Conservation (phyloP, 2,113 vertebrate species). For the zebrafish (Danio rerio) region DNA sequence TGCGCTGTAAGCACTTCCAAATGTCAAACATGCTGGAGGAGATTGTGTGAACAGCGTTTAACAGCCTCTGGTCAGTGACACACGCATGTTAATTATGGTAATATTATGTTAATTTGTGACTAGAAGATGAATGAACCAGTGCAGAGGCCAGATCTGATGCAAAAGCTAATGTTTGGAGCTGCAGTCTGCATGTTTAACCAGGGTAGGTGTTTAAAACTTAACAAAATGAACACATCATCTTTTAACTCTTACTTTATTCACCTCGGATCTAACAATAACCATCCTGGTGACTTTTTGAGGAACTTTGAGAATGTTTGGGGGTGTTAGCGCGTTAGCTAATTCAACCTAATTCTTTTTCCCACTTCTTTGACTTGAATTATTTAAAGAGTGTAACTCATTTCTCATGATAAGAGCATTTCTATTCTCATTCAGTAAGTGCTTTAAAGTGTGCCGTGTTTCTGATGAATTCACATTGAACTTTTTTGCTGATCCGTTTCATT, state of each 20-base stretch:
- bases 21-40: slow-evolving; percentile 52
- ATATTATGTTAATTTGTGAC: slow-evolving; percentile 29
- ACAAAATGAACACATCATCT: neutral
- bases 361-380: neutral
- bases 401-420: neutral
- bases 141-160: neutral
- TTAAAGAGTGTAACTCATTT: slow-evolving; percentile 6
- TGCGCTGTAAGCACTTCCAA: slow-evolving; percentile 35
- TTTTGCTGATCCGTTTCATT: slow-evolving; percentile 29
- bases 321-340: neutral
- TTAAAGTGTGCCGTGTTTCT: neutral
- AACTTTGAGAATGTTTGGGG: neutral
- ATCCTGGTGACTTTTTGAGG: neutral
- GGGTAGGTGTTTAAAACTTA: neutral
- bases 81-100: slow-evolving; percentile 30
- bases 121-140: neutral
- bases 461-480: neutral
- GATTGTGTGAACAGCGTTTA: slow-evolving; percentile 39
- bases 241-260: neutral
- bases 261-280: neutral
- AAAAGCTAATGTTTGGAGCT: neutral
- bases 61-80: slow-evolving; percentile 38
- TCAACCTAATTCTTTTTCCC: neutral
- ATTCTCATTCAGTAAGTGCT: neutral
- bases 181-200: neutral